Percentiles rank a stretch among this genome's conserved stretches.
Conservation (phyloP, 1,140 invertebrate genomes). For the Magallana gigas region DNA sequence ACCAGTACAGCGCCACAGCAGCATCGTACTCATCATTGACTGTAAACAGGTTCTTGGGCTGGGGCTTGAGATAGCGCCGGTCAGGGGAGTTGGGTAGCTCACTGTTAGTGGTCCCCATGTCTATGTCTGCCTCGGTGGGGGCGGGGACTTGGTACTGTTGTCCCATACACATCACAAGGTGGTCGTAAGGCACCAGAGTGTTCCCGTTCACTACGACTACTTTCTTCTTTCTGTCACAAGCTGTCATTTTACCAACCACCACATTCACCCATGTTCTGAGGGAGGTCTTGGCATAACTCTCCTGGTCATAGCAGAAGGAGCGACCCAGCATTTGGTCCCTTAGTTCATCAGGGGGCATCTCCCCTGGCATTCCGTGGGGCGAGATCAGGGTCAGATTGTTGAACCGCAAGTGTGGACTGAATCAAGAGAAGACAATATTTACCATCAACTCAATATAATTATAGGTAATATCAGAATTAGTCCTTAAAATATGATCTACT, state of each 20-base stretch:
- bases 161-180: constrained; percentile 77
- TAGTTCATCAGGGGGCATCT: constrained; percentile 74
- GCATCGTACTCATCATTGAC: constrained; percentile 78
- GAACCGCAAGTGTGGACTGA: constrained; percentile 78
- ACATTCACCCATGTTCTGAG: constrained; percentile 77
- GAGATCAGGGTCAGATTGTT: constrained; percentile 83
- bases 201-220: constrained; percentile 73
- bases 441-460: no score
- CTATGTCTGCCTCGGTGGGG: constrained; percentile 70
- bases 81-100: constrained; percentile 66
- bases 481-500: no score
- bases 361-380: constrained; percentile 83
- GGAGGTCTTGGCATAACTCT: constrained; percentile 73
- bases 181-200: constrained; percentile 77
- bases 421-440: constrained; percentile 26
- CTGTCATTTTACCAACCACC: constrained; percentile 78
- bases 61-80: constrained; percentile 62
- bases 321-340: constrained; percentile 70
- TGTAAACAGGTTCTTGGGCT: constrained; percentile 76
- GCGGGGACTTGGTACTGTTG: constrained; percentile 76
- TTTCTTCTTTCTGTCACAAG: constrained; percentile 78
- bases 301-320: constrained; percentile 73
- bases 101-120: constrained; percentile 61
- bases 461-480: no score
- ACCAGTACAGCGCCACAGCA: constrained; percentile 73